Base-by-base conservation (phyloP, 2,113 vertebrate genomes). In the Lophotis ruficrista region DNA sequence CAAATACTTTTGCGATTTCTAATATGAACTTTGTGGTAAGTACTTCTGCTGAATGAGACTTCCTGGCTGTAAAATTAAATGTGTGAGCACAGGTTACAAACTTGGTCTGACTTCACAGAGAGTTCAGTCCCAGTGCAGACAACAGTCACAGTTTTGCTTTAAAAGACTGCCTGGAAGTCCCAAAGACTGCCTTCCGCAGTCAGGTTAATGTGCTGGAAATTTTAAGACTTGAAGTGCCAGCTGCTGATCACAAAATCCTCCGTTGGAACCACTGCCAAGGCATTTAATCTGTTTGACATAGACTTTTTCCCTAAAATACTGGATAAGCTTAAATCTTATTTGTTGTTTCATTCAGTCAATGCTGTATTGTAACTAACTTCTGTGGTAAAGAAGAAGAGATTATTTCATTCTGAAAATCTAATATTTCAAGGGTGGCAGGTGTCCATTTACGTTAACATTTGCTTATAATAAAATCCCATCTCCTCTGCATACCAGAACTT, bases 281-380 rank as follows among this genome's bases (percentile, higher is more conserved):
- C 61, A 33, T 72, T 94, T 91, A 92, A 75, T 81, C 80, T 95
- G 27, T 91, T 95, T 86, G 50, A 92, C 58, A 72, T 76, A 72
- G n/a, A 38, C 2, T 0, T 87, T 95, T 77, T 45, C 69, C n/a
- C 77, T 82, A 89, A 94, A 94, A 47, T 82, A 65, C n/a, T 48
- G 22, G 61, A 83, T 89, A 60, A 31, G 60, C 51, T 84, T 94
- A 65, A 93, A 93, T 91, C 72, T 86, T 85, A 93, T 79, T 92
- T 92, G 82, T 87, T 91, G 72, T 83, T 78, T 31, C 72, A 78
- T 78, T 92, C 7, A 2, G 54, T 45, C 51, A 60, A 38, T 86
- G 43, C 47, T 37, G 37, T 60, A 68, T 51, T 75, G 64, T 85
- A 88, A 62, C 79, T 77, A 35, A 83, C 65, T 83, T 85, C 41